Percentiles rank a stretch among this genome's conserved stretches.
Evolutionary conservation across 2,888 invertebrate genomes (phyloP).

Genomic region (Synergus itoensis): DNA sequence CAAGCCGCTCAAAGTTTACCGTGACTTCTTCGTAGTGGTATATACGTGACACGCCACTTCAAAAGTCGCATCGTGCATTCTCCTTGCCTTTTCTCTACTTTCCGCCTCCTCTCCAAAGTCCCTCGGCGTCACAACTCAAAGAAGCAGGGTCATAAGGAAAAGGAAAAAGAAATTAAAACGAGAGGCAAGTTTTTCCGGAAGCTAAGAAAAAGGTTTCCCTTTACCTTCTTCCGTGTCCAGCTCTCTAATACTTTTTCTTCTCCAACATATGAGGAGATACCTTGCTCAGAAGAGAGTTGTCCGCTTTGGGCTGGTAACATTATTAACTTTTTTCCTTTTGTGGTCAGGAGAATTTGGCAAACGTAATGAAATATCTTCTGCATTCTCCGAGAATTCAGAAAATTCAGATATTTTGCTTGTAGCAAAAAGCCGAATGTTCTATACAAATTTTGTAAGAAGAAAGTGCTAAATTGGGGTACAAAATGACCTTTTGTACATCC

Average conservation of each 20-base stretch:
- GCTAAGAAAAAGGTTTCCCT: constrained; percentile 46
- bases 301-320: constrained; percentile 70
- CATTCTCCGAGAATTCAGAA: neutral
- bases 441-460: too few species aligned
- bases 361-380: neutral
- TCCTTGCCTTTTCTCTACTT: constrained; percentile 42
- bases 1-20: constrained; percentile 62
- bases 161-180: constrained; percentile 74
- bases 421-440: neutral
- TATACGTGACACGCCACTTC: constrained; percentile 58
- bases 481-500: too few species aligned
- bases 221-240: constrained; percentile 42
- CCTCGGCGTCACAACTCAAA: constrained; percentile 30
- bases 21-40: constrained; percentile 61
- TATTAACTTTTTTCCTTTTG: constrained; percentile 71
- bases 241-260: constrained; percentile 46
- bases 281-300: constrained; percentile 67
- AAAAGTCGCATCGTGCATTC: constrained; percentile 52
- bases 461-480: too few species aligned
- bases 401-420: neutral
- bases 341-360: neutral
- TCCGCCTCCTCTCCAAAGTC: constrained; percentile 29
- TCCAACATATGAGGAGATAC: constrained; percentile 48
- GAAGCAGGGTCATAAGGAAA: constrained; percentile 50
- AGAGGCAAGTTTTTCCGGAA: constrained; percentile 62